Evolutionary conservation across 2,113 vertebrate genomes (phyloP).

Genomic region (Bufo bufo): DNA sequence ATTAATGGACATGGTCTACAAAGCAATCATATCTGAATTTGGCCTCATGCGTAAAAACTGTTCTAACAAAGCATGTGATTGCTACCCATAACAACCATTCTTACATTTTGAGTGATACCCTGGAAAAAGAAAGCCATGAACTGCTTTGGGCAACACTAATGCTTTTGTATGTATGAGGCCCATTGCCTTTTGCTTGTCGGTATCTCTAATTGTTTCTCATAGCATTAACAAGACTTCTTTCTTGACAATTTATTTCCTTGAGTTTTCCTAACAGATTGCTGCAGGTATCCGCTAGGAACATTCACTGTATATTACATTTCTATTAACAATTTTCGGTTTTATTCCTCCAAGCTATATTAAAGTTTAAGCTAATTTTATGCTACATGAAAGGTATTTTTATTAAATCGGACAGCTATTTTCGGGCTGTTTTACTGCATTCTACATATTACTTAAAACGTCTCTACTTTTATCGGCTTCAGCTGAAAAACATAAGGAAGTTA

Average conservation of each 20-base stretch:
- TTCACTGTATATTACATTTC: slow-evolving; percentile 12
- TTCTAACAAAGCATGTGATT: not conserved
- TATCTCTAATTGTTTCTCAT: not conserved
- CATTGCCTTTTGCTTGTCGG: not conserved
- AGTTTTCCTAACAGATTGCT: not conserved
- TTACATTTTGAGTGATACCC: too few relatives aligned
- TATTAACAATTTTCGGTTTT: slow-evolving; percentile 1
- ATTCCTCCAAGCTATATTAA: slow-evolving; percentile 1
- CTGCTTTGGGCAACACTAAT: too few relatives aligned
- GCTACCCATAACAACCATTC: not conserved
- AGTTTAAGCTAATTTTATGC: slow-evolving; percentile 34
- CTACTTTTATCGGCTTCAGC: not conserved
- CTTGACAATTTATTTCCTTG: not conserved
- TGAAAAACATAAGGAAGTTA: not conserved
- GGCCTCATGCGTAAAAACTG: not conserved
- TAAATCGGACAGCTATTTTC: slow-evolving; percentile 12
- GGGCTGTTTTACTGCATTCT: not conserved
- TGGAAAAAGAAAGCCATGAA: too few relatives aligned
- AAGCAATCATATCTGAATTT: not conserved
- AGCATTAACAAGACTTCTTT: not conserved
- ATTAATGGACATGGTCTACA: not conserved
- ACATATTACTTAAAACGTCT: not conserved
- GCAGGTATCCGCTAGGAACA: not conserved
- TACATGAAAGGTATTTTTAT: slow-evolving; percentile 1
- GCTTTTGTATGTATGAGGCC: not conserved